These are phyloP conservation scores for Lonchura striata DNA, from an alignment of 2,113 vertebrate species.

Conservation along the genomic window DNA sequence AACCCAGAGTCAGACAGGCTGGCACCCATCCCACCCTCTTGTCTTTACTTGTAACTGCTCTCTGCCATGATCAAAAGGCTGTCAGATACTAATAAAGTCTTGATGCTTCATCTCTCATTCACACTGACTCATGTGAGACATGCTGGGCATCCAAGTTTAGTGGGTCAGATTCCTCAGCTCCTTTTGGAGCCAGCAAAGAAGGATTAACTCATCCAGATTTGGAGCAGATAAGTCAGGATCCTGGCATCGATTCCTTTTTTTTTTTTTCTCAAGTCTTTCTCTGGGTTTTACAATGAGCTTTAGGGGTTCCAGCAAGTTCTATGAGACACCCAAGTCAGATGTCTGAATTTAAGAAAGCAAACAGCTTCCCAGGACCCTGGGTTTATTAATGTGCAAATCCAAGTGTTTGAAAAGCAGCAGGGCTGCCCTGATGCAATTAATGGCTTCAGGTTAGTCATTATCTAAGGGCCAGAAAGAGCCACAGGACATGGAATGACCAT, in stretches of 20 bases:
- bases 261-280: background rate
- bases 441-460: background rate
- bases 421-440: background rate
- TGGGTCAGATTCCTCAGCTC: background rate
- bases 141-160: slow-evolving; percentile 7
- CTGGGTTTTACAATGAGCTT: background rate
- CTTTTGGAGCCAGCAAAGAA: background rate
- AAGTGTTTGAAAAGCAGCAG: background rate
- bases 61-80: slow-evolving; percentile 31
- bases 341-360: background rate
- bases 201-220: slow-evolving; percentile 4
- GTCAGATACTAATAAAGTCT: slow-evolving; percentile 48
- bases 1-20: slow-evolving; percentile 44
- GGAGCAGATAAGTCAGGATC: background rate
- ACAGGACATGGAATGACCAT: background rate
- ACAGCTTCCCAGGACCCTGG: background rate
- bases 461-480: background rate
- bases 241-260: background rate
- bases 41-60: background rate
- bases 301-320: background rate
- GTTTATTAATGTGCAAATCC: background rate
- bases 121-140: slow-evolving; percentile 1
- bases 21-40: slow-evolving; percentile 34
- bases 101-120: slow-evolving; percentile 44
- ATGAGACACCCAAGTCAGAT: background rate